Percentiles rank a stretch among this genome's conserved stretches.
phyloP scores from a whole-genome alignment of 2,888 invertebrate species.

The Blastobasis lacticolella region DNA sequence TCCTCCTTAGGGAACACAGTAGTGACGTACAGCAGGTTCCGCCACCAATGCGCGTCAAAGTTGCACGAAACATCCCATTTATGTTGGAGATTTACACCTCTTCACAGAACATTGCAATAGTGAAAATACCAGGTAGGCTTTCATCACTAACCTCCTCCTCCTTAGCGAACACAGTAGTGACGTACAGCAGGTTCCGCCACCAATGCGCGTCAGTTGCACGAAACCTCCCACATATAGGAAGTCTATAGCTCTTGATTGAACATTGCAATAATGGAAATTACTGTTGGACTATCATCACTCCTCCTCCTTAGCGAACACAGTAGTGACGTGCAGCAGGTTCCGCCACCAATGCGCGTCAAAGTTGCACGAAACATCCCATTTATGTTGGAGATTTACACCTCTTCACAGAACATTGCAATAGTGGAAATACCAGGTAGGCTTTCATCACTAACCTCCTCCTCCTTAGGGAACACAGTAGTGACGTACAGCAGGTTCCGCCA shows the following conservation, averaged over 20 bases:
- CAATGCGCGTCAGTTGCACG: constrained; percentile 72
- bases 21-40: constrained; percentile 76
- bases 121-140: no score
- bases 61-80: no score
- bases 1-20: constrained; percentile 73
- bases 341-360: constrained; percentile 78
- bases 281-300: no score
- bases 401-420: no score
- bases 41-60: constrained; percentile 77
- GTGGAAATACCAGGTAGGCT: no score
- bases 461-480: constrained; percentile 72
- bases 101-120: no score
- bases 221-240: no score
- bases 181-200: constrained; percentile 78
- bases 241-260: no score
- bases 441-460: constrained; percentile 76
- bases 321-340: constrained; percentile 77
- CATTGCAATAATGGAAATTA: no score
- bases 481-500: constrained; percentile 79
- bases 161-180: constrained; percentile 74
- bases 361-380: no score
- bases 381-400: no score
- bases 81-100: no score
- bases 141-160: constrained; percentile 74
- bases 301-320: constrained; percentile 71